Conservation (phyloP, 2,888 invertebrate genomes). For the Synergus japonicus region DNA sequence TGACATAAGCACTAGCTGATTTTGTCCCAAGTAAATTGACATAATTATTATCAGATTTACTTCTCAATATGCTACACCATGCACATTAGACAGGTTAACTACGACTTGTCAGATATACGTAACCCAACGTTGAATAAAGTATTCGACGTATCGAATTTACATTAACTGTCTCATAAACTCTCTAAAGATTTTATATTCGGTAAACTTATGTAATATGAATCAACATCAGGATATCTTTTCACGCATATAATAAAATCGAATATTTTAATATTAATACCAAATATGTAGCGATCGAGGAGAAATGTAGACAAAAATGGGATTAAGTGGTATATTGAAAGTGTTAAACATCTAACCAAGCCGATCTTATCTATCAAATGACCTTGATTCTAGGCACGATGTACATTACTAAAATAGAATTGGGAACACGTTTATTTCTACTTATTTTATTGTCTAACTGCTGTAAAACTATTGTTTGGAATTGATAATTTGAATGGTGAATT, state of each 20-base stretch:
- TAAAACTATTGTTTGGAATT: no score
- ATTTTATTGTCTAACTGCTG: neutral
- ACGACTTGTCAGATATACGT: conserved; percentile 3
- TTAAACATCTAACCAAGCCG: neutral
- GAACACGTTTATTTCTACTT: neutral
- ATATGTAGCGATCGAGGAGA: neutral
- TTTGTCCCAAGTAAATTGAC: conserved; percentile 12
- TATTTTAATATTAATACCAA: neutral
- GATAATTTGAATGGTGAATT: no score
- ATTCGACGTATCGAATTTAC: neutral
- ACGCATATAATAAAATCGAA: no score
- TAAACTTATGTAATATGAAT: no score
- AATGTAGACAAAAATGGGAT: neutral
- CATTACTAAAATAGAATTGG: neutral
- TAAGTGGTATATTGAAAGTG: neutral
- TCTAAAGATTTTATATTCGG: neutral
- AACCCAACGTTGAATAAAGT: neutral
- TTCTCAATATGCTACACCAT: neutral
- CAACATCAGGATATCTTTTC: no score
- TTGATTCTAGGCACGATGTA: neutral
- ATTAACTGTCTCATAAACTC: neutral
- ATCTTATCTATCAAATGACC: neutral
- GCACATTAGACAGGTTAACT: conserved; percentile 20
- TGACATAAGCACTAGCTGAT: neutral
- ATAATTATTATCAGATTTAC: conserved; percentile 22